Conservation (phyloP, 1,140 invertebrate species). For the Drosophila pruinosa region DNA sequence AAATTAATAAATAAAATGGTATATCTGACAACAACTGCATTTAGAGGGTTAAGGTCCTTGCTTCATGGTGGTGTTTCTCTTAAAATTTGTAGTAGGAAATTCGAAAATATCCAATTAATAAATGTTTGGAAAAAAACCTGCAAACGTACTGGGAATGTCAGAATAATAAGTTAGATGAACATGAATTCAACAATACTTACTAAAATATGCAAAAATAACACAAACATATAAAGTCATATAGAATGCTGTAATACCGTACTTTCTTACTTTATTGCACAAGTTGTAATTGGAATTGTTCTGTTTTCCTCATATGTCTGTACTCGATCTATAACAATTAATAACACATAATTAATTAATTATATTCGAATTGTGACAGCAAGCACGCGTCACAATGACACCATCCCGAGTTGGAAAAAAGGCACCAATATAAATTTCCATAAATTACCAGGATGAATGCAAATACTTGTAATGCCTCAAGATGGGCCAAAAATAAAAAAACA, state of each 20-base stretch:
- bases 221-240: too few relatives aligned
- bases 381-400: constrained; percentile 52
- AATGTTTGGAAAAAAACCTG: constrained; percentile 25
- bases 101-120: constrained; percentile 12
- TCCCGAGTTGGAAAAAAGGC: constrained; percentile 55
- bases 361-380: constrained; percentile 65
- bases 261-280: too few relatives aligned
- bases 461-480: constrained; percentile 12
- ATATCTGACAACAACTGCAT: constrained; percentile 1
- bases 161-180: background rate
- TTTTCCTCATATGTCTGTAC: background rate
- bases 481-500: background rate
- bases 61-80: background rate
- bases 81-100: constrained; percentile 11
- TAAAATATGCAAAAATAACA: too few relatives aligned
- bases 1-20: constrained; percentile 64
- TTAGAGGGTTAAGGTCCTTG: background rate
- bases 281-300: too few relatives aligned
- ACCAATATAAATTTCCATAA: constrained; percentile 80
- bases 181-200: background rate
- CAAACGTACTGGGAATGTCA: constrained; percentile 1
- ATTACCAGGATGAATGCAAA: constrained; percentile 78
- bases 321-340: constrained; percentile 22
- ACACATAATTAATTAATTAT: constrained; percentile 70
- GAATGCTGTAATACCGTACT: too few relatives aligned